Conservation (phyloP, 1,140 invertebrate species). For the Yoshiicerus persimilis region DNA sequence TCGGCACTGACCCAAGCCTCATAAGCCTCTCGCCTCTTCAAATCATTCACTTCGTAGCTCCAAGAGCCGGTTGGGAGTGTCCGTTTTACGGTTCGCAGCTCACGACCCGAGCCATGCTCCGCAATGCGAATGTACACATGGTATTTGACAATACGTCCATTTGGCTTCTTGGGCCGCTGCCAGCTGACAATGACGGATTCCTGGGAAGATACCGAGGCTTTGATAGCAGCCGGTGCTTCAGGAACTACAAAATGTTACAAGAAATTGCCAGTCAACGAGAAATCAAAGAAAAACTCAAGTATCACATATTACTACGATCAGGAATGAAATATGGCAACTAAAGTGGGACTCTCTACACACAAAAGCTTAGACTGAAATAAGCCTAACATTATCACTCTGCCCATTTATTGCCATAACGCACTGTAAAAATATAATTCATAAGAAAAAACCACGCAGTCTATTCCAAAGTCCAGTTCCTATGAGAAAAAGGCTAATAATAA, state of each 20-base stretch:
- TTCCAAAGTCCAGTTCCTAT: too few species aligned
- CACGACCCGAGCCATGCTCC: constrained; percentile 63
- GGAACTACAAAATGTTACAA: constrained; percentile 58
- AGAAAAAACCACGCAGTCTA: neutral
- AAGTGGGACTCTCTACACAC: neutral
- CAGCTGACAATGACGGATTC: constrained; percentile 75
- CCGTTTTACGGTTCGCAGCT: constrained; percentile 68
- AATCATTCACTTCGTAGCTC: constrained; percentile 60
- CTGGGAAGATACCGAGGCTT: constrained; percentile 67
- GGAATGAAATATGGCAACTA: neutral
- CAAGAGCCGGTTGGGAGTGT: constrained; percentile 63
- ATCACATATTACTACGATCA: neutral
- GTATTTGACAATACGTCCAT: constrained; percentile 73
- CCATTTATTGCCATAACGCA: neutral
- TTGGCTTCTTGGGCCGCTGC: constrained; percentile 70
- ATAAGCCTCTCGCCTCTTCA: constrained; percentile 62
- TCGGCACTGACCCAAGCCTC: constrained; percentile 67
- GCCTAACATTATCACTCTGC: neutral
- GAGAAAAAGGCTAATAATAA: neutral
- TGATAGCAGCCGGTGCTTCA: constrained; percentile 71
- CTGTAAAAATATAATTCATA: neutral
- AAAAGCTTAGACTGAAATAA: neutral
- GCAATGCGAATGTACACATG: constrained; percentile 76
- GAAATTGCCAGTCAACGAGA: neutral
- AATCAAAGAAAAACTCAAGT: constrained; percentile 3